A percentile compares a stretch with the other conserved stretches of the same genome.
Conservation (phyloP, 2,797 vertebrate species). For the Sebastes flavidus region DNA sequence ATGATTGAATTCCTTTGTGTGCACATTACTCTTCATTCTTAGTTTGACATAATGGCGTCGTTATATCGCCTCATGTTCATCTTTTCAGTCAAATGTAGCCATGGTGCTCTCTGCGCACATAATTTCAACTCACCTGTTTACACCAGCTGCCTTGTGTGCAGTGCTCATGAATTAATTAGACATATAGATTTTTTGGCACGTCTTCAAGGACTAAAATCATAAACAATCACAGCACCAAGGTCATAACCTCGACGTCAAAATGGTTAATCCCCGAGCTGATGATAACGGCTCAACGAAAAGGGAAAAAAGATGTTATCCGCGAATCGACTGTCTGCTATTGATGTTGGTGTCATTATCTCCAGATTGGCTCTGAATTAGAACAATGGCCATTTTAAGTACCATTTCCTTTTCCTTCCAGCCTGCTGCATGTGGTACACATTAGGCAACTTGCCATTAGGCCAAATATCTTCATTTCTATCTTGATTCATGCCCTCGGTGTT, state of each 20-base stretch:
- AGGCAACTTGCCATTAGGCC: conserved; percentile 72
- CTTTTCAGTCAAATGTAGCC: background rate
- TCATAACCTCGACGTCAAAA: conserved; percentile 85
- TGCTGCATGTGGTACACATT: conserved; percentile 81
- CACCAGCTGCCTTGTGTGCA: conserved; percentile 58
- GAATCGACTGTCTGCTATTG: conserved; percentile 88
- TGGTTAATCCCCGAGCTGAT: conserved; percentile 86
- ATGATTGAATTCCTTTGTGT: background rate
- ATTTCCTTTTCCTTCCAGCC: conserved; percentile 76
- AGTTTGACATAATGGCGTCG: background rate
- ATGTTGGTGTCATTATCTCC: conserved; percentile 85
- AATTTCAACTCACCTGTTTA: conserved; percentile 30
- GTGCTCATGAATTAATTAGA: conserved; percentile 86
- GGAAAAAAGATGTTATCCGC: conserved; percentile 74
- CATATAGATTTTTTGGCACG: conserved; percentile 84
- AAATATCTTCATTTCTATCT: conserved; percentile 71
- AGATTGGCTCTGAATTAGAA: conserved; percentile 87
- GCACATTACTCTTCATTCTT: background rate
- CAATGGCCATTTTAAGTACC: conserved; percentile 80
- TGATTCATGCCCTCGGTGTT: conserved; percentile 45
- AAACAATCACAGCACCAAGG: conserved; percentile 86
- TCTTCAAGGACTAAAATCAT: conserved; percentile 90
- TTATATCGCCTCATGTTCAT: background rate
- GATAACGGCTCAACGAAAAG: conserved; percentile 82
- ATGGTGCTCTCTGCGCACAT: background rate